Conservation (phyloP, 1,140 invertebrate genomes). For the Platyscapa corneri region DNA sequence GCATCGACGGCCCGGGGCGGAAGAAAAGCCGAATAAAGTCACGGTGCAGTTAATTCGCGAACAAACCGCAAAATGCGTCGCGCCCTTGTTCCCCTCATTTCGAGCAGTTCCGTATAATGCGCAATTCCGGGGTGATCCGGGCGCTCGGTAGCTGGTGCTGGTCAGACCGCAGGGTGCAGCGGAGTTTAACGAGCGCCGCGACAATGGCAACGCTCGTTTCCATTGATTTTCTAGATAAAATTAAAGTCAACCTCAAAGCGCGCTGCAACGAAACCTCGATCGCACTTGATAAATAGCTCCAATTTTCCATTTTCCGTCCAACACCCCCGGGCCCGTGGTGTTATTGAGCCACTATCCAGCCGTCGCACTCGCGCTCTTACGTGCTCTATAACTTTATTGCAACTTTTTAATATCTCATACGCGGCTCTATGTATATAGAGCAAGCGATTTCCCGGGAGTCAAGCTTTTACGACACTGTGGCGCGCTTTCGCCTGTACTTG, state of each 20-base stretch:
- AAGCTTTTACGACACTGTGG: background rate
- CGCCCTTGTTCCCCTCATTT: conserved; percentile 24
- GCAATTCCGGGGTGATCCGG: conserved; percentile 34
- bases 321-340: no score
- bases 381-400: background rate
- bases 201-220: conserved; percentile 8
- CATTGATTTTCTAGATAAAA: conserved; percentile 48
- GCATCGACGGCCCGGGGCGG: background rate
- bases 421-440: background rate
- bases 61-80: conserved; percentile 43
- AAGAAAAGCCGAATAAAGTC: conserved; percentile 31
- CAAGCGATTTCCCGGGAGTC: background rate
- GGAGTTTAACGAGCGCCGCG: conserved; percentile 34
- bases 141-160: background rate
- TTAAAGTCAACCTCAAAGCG: conserved; percentile 46
- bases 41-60: conserved; percentile 46
- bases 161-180: conserved; percentile 34
- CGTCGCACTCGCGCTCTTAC: background rate
- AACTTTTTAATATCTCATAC: conserved; percentile 33
- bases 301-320: conserved; percentile 23
- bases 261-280: conserved; percentile 22
- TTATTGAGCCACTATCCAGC: background rate
- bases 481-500: background rate
- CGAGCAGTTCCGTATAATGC: conserved; percentile 33
- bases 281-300: conserved; percentile 35